Evolutionary conservation across 2,113 vertebrate genomes (phyloP), one percentile per base, ranked within the genome.

Genomic region (Eulacestoma nigropectus): DNA sequence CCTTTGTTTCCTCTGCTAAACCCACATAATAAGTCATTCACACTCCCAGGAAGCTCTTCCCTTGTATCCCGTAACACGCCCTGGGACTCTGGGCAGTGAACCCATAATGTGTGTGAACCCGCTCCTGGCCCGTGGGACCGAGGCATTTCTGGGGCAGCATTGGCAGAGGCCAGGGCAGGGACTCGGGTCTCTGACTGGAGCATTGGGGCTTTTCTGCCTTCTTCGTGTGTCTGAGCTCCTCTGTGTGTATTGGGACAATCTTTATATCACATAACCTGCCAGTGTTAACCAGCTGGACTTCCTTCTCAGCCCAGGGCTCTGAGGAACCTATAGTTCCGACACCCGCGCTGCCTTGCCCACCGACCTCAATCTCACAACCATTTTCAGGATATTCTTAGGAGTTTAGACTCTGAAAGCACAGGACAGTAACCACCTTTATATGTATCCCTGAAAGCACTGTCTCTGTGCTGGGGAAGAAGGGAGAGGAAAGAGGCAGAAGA

Each of bases 181-280:
- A 14, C 7, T 67, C 0, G 0, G 8, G 6, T 35, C 42, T 84
- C 59, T 77, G 32, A 14, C 7, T 60, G 41, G 15, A 52, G 6
- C n/a, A 37, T 4, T 44, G 25, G 11, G 18, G 10, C 1, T 76
- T 3, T n/a, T 64, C 52, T 52, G 37, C 42, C 7, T 70, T 21
- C 13, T 30, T 39, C 10, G 6, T 44, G 39, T 11, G 10, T n/a
- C 74, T 77, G 86, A 57, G 15, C 29, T 70, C 16, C 37, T 44
- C 42, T 67, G 10, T 53, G 52, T 62, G 15, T 16, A 14, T 1
- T 3, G 46, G 59, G 44, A 57, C 32, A 35, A 63, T 25, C 22
- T 75, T 67, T 30, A 4, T 7, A 7, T 37, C 39, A 16, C 4
- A 8, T 2, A 75, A 59, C 5, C 39, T 72, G 29, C 35, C 57